Base-by-base conservation (phyloP, 2,888 invertebrate genomes). In the Acrocera orbiculus region DNA sequence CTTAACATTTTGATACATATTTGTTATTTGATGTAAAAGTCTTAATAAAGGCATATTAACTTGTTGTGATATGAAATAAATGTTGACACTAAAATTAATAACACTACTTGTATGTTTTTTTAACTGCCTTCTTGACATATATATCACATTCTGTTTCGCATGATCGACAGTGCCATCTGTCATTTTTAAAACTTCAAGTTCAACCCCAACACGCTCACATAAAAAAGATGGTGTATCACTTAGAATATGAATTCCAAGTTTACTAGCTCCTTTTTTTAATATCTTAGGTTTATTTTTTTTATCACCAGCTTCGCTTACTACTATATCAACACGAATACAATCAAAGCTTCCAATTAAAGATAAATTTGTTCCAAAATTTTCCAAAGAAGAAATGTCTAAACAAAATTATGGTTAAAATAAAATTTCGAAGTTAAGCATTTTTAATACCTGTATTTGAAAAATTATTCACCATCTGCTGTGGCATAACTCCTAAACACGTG, bases 1-100 rank as follows among this genome's bases (percentile, higher is more conserved):
- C 53, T 89, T 86, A 2, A 93, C 89, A 56, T 92, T 93, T 60
- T 90, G 89, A 60, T 92, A 90, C 90, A 95, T 92, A 51, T 89
- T 92, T 49, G 83, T 85, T 51, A 95, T 92, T 64, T 95, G 95
- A 62, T 95, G 92, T 37, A 93, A 66, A 32, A 95, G 67, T 32
- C 95, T 66, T 28, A 95, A 62, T 23, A 95, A 63, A 0, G 93
- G 92, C 92, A 95, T 92, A 58, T 95, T 95, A 2, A 73, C 89
- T 66, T 92, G 83, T 54, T 93, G 93, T 29, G 86, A 85, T 47
- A 95, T 87, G 52, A 82, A 83, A 34, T 86, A 70, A 45, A 89
- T 77, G 52, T 85, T 82, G 38, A 86, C 64, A 49, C 81, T 85
- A 53, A 92, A 83, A 58, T 92, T 89, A 36, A 92, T 73, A 50